A percentile compares a stretch with the other conserved stretches of the same genome.
These are phyloP conservation scores for Solea senegalensis DNA, from an alignment of 2,113 vertebrate genomes.

Conservation along the genomic window DNA sequence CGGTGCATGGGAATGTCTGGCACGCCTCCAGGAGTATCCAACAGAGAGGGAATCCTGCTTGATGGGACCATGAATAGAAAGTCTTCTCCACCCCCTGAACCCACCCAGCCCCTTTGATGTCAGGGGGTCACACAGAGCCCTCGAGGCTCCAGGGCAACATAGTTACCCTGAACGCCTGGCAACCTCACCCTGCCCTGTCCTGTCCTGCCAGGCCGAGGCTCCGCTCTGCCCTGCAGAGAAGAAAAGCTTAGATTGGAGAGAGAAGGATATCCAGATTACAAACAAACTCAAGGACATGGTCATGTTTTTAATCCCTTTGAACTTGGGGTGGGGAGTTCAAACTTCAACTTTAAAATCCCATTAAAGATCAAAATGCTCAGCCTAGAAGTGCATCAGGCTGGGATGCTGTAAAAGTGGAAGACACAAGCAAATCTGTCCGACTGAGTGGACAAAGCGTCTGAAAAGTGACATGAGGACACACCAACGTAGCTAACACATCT, in stretches of 20 bases:
- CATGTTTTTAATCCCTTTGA: no score
- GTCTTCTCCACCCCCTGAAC: conserved; percentile 54
- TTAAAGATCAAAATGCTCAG: no score
- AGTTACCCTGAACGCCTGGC: conserved; percentile 62
- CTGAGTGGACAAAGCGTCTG: no score
- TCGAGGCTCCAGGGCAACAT: conserved; percentile 42
- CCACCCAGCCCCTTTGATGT: conserved; percentile 72
- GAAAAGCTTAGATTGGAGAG: conserved; percentile 6
- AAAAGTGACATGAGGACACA: no score
- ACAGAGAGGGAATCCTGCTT: conserved; percentile 70
- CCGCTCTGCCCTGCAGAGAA: conserved; percentile 7
- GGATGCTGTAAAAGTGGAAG: no score
- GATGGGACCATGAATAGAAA: conserved; percentile 73
- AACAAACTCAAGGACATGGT: not conserved
- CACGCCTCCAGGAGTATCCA: conserved; percentile 68
- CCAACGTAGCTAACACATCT: no score
- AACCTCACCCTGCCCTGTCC: conserved; percentile 53
- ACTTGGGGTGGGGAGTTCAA: no score
- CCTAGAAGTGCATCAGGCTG: no score
- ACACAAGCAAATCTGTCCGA: no score
- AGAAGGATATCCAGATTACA: not conserved
- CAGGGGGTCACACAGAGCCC: conserved; percentile 57
- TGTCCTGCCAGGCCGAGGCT: conserved; percentile 29
- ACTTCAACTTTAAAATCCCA: no score
- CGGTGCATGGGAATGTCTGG: conserved; percentile 66